These are phyloP conservation scores for Latrodectus geometricus DNA, from an alignment of 1,140 invertebrate species.

Conservation along the genomic window DNA sequence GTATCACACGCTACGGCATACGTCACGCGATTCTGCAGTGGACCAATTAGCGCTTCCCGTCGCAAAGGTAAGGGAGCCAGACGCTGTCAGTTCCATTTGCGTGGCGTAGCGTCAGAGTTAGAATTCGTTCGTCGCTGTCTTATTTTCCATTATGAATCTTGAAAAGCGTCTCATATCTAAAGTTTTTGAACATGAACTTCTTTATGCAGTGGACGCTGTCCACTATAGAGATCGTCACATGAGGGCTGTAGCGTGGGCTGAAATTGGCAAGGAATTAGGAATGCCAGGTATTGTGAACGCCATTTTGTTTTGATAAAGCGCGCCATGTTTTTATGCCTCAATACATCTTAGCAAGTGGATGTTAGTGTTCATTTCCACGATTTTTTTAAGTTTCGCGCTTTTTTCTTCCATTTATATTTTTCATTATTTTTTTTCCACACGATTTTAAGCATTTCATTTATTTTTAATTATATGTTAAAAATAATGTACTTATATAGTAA, in stretches of 20 bases:
- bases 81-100: not conserved
- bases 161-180: constrained; percentile 32
- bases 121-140: not conserved
- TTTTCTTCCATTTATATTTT: no score
- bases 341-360: no score
- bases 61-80: not conserved
- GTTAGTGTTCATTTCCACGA: no score
- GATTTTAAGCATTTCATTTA: no score
- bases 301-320: not conserved
- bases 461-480: no score
- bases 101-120: constrained; percentile 20
- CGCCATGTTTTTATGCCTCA: no score
- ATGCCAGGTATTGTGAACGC: constrained; percentile 33
- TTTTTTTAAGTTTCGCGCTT: no score
- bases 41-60: not conserved
- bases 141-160: not conserved
- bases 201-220: constrained; percentile 36
- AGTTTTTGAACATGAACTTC: constrained; percentile 35
- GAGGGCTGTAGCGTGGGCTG: constrained; percentile 38
- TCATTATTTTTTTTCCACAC: no score
- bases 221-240: constrained; percentile 49
- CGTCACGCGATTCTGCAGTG: constrained; percentile 25
- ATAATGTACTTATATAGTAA: no score
- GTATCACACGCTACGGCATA: constrained; percentile 1
- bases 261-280: constrained; percentile 49